A percentile compares a stretch with the other conserved stretches of the same genome.
Conservation (phyloP, 2,888 invertebrate species). For the Hyppa rectilinea region DNA sequence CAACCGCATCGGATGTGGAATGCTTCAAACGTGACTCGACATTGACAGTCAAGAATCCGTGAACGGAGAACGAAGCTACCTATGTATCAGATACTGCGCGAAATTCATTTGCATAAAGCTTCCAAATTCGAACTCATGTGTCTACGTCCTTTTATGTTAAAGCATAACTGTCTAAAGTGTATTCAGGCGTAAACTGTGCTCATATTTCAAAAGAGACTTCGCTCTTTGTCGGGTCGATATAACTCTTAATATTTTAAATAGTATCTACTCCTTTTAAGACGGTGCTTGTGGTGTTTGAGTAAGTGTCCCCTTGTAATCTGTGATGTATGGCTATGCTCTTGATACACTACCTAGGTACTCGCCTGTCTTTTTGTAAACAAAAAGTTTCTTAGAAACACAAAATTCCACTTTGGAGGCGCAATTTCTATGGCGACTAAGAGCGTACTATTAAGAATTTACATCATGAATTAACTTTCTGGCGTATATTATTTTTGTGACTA, state of each 20-base stretch:
- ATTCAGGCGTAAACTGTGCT: conserved; percentile 58
- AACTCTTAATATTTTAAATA: conserved; percentile 68
- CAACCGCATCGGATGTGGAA: conserved; percentile 42
- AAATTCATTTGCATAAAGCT: conserved; percentile 50
- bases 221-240: conserved; percentile 59
- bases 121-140: conserved; percentile 36
- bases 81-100: conserved; percentile 25
- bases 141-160: conserved; percentile 46
- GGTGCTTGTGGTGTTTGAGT: conserved; percentile 71
- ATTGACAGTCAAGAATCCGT: conserved; percentile 57
- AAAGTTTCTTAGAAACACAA: conserved; percentile 52
- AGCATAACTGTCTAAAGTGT: conserved; percentile 44
- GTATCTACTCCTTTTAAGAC: conserved; percentile 70
- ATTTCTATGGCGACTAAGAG: conserved; percentile 17
- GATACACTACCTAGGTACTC: conserved; percentile 64
- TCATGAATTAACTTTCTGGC: background rate
- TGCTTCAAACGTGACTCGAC: conserved; percentile 64
- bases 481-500: background rate
- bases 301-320: conserved; percentile 73
- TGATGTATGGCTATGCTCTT: conserved; percentile 71
- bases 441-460: conserved; percentile 6
- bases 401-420: conserved; percentile 47
- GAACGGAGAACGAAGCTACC: conserved; percentile 37
- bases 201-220: conserved; percentile 66
- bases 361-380: conserved; percentile 49